Evolutionary conservation across 2,113 vertebrate genomes (phyloP).

Genomic region (Pelvicachromis taeniatus): DNA sequence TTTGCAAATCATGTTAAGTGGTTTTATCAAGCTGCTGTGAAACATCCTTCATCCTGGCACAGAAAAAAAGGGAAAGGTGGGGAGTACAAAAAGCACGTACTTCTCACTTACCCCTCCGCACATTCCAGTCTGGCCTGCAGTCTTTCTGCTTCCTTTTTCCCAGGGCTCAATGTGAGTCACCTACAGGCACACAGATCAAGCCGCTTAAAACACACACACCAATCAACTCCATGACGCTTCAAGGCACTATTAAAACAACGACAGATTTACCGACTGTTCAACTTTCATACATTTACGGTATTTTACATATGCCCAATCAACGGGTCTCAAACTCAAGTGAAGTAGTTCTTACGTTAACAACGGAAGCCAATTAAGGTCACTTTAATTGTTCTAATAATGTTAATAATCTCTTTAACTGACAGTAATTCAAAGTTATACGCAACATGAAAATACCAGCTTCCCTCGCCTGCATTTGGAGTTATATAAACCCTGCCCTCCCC

Average conservation of each 20-base stretch:
- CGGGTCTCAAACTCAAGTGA: neutral
- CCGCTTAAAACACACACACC: neutral
- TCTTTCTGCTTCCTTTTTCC: constrained; percentile 99
- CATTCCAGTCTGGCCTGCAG: constrained; percentile 99
- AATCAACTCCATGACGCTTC: neutral
- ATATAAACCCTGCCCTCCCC: neutral
- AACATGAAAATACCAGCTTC: neutral
- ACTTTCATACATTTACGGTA: neutral
- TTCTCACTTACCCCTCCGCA: constrained; percentile 99
- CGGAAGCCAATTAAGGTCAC: neutral
- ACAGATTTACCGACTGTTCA: neutral
- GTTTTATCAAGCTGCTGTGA: neutral
- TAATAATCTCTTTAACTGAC: neutral
- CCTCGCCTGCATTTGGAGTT: neutral
- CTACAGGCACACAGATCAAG: constrained; percentile 51
- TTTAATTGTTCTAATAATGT: neutral
- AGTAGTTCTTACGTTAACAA: neutral
- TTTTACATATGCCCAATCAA: neutral
- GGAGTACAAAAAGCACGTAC: constrained; percentile 90
- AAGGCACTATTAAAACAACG: neutral
- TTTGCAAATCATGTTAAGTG: neutral
- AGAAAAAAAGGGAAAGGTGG: neutral
- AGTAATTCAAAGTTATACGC: accelerated
- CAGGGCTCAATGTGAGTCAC: constrained; percentile 94
- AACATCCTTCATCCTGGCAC: neutral